Percentiles rank a stretch among this genome's conserved stretches.
These are phyloP conservation scores for Nyctereutes procyonoides DNA, from an alignment of 2,113 vertebrate genomes.

Conservation along the genomic window DNA sequence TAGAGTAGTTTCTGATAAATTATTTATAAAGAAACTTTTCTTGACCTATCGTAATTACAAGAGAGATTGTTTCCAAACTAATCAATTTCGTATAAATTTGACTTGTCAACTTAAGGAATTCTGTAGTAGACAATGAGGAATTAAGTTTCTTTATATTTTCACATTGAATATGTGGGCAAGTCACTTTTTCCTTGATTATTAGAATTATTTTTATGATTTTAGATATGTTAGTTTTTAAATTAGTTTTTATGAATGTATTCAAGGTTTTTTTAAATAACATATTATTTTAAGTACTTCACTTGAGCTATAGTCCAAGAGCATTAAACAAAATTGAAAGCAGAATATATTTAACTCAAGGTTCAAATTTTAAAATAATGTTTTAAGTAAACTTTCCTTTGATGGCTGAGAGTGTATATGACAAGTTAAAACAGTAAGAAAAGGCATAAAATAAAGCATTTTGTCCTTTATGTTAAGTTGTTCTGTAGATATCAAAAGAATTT, in stretches of 20 bases:
- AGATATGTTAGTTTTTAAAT: neutral
- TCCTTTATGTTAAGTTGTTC: neutral
- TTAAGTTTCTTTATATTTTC: neutral
- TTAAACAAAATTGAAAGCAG: neutral
- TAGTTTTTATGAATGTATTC: neutral
- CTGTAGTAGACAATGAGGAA: neutral
- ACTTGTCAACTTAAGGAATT: slow-evolving; percentile 75
- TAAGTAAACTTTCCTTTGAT: neutral
- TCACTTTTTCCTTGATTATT: neutral
- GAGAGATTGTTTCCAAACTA: slow-evolving; percentile 87
- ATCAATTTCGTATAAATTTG: slow-evolving; percentile 85
- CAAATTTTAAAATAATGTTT: neutral
- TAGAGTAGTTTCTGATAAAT: slow-evolving; percentile 88
- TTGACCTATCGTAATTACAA: slow-evolving; percentile 87
- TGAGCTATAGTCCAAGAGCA: neutral
- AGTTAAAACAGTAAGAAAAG: neutral
- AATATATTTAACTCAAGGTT: neutral
- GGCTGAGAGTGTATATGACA: neutral
- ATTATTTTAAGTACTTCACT: neutral
- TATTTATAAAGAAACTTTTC: slow-evolving; percentile 87
- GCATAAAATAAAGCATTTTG: neutral
- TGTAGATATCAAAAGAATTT: neutral
- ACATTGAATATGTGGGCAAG: neutral
- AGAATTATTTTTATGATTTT: neutral
- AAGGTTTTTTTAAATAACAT: neutral